Percentiles rank a stretch among this genome's conserved stretches.
Conservation (phyloP, 2,113 vertebrate species). For the Arvicanthis niloticus region DNA sequence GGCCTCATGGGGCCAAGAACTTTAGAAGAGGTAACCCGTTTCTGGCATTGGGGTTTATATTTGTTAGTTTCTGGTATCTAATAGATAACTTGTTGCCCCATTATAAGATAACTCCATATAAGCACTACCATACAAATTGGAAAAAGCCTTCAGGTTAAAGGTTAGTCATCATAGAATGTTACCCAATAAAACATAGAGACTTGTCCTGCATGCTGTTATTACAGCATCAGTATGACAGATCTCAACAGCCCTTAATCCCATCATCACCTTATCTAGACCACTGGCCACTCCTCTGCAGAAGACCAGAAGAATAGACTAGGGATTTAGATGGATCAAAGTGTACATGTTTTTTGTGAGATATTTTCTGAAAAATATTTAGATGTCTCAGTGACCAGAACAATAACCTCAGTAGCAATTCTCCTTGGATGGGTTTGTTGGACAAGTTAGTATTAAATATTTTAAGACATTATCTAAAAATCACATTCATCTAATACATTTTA, state of each 20-base stretch:
- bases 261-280: neutral
- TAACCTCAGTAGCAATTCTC: neutral
- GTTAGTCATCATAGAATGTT: neutral
- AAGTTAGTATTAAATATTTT: conserved; percentile 66
- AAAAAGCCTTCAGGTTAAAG: neutral
- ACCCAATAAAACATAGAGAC: neutral
- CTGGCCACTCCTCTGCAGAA: neutral
- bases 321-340: conserved; percentile 16
- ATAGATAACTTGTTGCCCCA: neutral
- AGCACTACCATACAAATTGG: rapidly evolving
- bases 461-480: conserved; percentile 56
- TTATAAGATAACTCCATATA: neutral
- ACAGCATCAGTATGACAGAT: neutral
- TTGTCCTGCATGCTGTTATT: neutral
- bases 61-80: neutral
- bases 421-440: conserved; percentile 7
- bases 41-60: neutral
- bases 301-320: neutral
- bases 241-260: neutral
- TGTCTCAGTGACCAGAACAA: conserved; percentile 39
- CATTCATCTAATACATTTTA: conserved; percentile 52
- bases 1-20: neutral
- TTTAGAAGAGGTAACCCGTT: neutral
- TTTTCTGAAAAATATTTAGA: conserved; percentile 2
- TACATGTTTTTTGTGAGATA: neutral